Evolutionary conservation across 1,140 invertebrate species (phyloP).

Genomic region (Contarinia nasturtii): DNA sequence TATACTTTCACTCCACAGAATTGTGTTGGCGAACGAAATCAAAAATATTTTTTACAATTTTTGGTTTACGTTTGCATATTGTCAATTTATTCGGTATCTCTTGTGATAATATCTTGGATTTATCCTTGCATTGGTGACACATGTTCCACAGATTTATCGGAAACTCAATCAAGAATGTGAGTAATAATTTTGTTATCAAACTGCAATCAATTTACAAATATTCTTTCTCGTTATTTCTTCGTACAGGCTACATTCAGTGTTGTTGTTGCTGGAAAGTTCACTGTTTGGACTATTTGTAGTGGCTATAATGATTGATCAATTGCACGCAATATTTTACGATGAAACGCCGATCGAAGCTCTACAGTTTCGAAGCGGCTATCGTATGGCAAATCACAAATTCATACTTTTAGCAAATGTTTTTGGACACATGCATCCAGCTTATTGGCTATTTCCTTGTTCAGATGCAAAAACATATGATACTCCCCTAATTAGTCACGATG

Average conservation of each 20-base stretch:
- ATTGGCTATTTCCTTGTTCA: slow-evolving; percentile 45
- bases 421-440: slow-evolving; percentile 43
- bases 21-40: slow-evolving; percentile 84
- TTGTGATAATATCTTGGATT: slow-evolving; percentile 58
- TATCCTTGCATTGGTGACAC: slow-evolving; percentile 38
- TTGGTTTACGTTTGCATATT: slow-evolving; percentile 56
- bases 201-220: not conserved
- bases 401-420: slow-evolving; percentile 59
- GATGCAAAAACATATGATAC: slow-evolving; percentile 31
- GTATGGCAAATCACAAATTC: slow-evolving; percentile 44
- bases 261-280: slow-evolving; percentile 58
- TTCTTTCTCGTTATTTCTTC: slow-evolving; percentile 4
- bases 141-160: slow-evolving; percentile 42
- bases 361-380: slow-evolving; percentile 44
- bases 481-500: slow-evolving; percentile 35
- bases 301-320: slow-evolving; percentile 77
- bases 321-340: slow-evolving; percentile 64
- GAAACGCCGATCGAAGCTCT: slow-evolving; percentile 49
- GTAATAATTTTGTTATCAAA: slow-evolving; percentile 16
- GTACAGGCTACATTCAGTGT: slow-evolving; percentile 67
- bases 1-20: too few species aligned
- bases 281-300: slow-evolving; percentile 81
- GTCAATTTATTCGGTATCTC: slow-evolving; percentile 43
- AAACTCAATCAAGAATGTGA: slow-evolving; percentile 61
- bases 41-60: slow-evolving; percentile 89